Percentiles rank a stretch among this genome's conserved stretches.
phyloP scores from a whole-genome alignment of 1,140 invertebrate species.

The Aphaenogaster floridana region DNA sequence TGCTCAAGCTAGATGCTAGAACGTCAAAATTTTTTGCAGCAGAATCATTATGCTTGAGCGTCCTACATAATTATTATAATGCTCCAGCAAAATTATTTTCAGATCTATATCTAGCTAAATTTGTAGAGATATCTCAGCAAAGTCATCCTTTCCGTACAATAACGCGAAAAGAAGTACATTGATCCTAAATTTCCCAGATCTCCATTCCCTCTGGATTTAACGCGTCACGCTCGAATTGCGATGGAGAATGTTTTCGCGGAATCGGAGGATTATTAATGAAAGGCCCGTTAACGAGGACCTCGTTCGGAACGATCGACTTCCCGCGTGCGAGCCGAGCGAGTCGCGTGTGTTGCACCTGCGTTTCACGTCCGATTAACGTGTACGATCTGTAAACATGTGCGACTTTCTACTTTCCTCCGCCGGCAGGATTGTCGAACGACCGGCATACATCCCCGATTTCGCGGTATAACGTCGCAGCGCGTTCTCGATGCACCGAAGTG shows the following conservation, averaged over 20 bases:
- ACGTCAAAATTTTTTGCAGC: too few relatives aligned
- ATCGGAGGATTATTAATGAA: conserved; percentile 1
- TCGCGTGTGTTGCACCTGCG: conserved; percentile 54
- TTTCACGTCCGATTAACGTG: conserved; percentile 75
- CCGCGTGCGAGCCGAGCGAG: conserved; percentile 17
- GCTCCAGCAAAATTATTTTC: too few relatives aligned
- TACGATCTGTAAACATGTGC: conserved; percentile 69
- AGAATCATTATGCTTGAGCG: too few relatives aligned
- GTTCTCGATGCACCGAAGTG: conserved; percentile 23
- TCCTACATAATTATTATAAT: too few relatives aligned
- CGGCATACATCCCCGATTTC: conserved; percentile 31
- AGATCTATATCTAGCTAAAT: too few relatives aligned
- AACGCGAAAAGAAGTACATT: background rate
- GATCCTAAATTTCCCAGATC: background rate
- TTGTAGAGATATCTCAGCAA: too few relatives aligned
- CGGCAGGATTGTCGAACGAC: conserved; percentile 52
- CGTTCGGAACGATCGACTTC: conserved; percentile 53
- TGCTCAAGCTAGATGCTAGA: too few relatives aligned
- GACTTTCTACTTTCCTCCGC: conserved; percentile 75
- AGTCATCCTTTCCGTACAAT: too few relatives aligned
- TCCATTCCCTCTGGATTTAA: background rate
- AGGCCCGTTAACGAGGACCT: conserved; percentile 38
- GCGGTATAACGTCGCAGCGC: background rate
- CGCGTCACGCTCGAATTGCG: background rate
- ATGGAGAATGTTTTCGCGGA: background rate